A percentile compares a stretch with the other conserved stretches of the same genome.
These are phyloP conservation scores for Melipona beecheii DNA, from an alignment of 2,888 invertebrate genomes.

Conservation along the genomic window DNA sequence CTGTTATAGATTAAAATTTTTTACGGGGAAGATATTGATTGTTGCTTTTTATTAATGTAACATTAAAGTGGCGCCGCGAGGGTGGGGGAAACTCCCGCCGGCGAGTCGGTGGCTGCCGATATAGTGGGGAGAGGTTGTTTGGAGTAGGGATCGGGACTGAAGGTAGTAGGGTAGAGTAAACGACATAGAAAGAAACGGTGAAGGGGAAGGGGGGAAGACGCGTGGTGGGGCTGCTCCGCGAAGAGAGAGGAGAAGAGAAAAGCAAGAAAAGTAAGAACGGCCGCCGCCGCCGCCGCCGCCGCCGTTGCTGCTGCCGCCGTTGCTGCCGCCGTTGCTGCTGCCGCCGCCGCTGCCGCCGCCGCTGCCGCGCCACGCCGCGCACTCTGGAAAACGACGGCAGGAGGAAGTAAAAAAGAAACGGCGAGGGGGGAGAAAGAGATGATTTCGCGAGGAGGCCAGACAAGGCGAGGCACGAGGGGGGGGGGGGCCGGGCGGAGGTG, in stretches of 20 bases:
- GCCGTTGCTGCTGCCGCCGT: not conserved
- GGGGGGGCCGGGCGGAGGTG: slow-evolving; percentile 29
- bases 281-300: slow-evolving; percentile 6
- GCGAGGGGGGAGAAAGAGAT: slow-evolving; percentile 30
- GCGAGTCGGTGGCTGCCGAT: slow-evolving; percentile 37
- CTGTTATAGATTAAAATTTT: slow-evolving; percentile 83
- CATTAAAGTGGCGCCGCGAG: slow-evolving; percentile 81
- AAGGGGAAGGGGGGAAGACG: slow-evolving; percentile 54
- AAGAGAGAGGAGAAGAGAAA: slow-evolving; percentile 57
- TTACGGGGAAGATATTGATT: slow-evolving; percentile 84
- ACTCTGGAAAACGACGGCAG: slow-evolving; percentile 69
- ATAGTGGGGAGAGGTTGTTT: slow-evolving; percentile 48
- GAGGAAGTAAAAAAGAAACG: slow-evolving; percentile 67
- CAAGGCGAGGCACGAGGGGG: slow-evolving; percentile 35
- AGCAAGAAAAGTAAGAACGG: slow-evolving; percentile 64
- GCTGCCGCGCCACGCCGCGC: slow-evolving; percentile 48
- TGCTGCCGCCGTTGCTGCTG: no score
- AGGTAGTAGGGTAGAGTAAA: slow-evolving; percentile 51
- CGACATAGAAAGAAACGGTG: slow-evolving; percentile 33
- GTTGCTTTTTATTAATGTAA: slow-evolving; percentile 84
- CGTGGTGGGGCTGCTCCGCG: slow-evolving; percentile 43
- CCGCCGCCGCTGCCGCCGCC: no score
- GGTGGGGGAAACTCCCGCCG: slow-evolving; percentile 64
- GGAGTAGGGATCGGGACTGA: slow-evolving; percentile 59
- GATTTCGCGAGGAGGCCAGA: slow-evolving; percentile 53